Evolutionary conservation across 2,113 vertebrate species (phyloP).

Genomic region (Centropus unirufus): DNA sequence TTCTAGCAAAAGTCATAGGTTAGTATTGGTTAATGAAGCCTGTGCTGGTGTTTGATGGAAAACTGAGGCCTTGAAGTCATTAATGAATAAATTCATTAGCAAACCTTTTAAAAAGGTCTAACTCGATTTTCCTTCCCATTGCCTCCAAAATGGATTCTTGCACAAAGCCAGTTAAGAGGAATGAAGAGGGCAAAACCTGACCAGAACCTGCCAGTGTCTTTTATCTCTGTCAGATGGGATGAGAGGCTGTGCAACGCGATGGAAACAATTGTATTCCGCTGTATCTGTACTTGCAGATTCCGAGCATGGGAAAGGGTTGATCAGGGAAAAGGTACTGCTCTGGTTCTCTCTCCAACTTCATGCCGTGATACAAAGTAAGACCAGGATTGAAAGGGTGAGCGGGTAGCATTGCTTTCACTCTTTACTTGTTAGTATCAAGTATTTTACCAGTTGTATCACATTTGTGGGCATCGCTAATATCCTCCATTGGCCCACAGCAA

Average conservation of each 20-base stretch:
- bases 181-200: slow-evolving; percentile 16
- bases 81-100: slow-evolving; percentile 61
- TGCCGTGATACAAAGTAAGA: neutral
- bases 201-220: neutral
- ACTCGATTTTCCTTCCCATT: slow-evolving; percentile 64
- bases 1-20: neutral
- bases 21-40: slow-evolving; percentile 20
- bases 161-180: slow-evolving; percentile 37
- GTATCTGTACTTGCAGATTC: neutral
- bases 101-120: slow-evolving; percentile 50
- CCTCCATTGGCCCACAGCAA: neutral
- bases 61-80: slow-evolving; percentile 20
- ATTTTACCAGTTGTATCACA: neutral
- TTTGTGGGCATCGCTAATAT: neutral
- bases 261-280: neutral
- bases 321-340: neutral
- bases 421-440: neutral
- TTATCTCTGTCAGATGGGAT: neutral
- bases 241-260: neutral
- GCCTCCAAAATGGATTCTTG: slow-evolving; percentile 29
- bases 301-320: neutral
- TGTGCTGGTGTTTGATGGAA: slow-evolving; percentile 30
- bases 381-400: neutral
- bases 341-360: neutral
- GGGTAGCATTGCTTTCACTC: neutral